phyloP scores from a whole-genome alignment of 2,797 vertebrate species.

The Sparus aurata region DNA sequence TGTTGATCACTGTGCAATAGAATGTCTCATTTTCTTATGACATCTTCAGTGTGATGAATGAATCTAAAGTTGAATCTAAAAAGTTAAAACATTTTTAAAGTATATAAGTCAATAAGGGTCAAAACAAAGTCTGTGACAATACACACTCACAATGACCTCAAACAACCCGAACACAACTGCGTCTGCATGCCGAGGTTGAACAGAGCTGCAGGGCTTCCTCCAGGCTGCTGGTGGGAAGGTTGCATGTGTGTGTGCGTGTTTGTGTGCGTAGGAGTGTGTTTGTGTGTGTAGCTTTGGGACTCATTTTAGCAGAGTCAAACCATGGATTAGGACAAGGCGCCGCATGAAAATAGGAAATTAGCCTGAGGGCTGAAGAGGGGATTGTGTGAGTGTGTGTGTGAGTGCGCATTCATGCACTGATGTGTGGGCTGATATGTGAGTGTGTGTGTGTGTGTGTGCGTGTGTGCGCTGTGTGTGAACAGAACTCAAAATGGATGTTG shows the following conservation, averaged over 20 bases:
- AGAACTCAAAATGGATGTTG: slow-evolving; percentile 8
- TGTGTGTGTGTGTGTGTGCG: slow-evolving; percentile 10
- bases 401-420: slow-evolving; percentile 1
- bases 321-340: slow-evolving; percentile 77
- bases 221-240: slow-evolving; percentile 53
- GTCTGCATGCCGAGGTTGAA: slow-evolving; percentile 33
- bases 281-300: slow-evolving; percentile 69
- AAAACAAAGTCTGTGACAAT: slow-evolving; percentile 10
- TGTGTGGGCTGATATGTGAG: slow-evolving; percentile 30
- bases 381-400: slow-evolving; percentile 36
- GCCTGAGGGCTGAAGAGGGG: slow-evolving; percentile 62
- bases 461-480: neutral
- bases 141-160: slow-evolving; percentile 17
- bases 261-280: slow-evolving; percentile 59
- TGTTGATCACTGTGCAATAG: neutral
- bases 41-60: neutral
- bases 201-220: slow-evolving; percentile 29
- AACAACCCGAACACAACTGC: slow-evolving; percentile 31
- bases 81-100: neutral
- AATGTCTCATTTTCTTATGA: neutral
- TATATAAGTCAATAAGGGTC: neutral
- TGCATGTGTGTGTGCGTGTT: slow-evolving; percentile 61
- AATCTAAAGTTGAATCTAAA: neutral
- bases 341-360: slow-evolving; percentile 83
- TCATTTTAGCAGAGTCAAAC: slow-evolving; percentile 67